Percentiles rank a stretch among this genome's conserved stretches.
Evolutionary conservation across 2,113 vertebrate species (phyloP).

Genomic region (Machaerirhynchus nigripectus): DNA sequence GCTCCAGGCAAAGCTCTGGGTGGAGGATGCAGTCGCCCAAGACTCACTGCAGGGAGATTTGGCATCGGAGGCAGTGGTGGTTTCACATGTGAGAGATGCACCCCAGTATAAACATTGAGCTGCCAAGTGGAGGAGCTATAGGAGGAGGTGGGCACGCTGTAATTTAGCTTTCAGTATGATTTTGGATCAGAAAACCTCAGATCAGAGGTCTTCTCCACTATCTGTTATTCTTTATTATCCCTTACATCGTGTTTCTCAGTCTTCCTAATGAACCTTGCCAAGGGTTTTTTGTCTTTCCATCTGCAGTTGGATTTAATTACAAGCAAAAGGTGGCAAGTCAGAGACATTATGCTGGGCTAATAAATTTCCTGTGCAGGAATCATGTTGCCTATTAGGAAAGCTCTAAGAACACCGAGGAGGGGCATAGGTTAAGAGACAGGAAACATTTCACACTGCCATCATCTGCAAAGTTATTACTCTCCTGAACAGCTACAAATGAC

Average conservation of each 20-base stretch:
- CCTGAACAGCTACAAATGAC: neutral
- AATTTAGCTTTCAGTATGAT: neutral
- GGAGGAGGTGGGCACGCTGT: neutral
- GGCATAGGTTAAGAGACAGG: neutral
- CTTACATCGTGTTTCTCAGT: neutral
- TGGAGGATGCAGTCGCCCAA: neutral
- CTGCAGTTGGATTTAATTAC: neutral
- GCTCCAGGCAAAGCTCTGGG: neutral
- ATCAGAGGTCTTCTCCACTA: neutral
- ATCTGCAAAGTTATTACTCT: neutral
- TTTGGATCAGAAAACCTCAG: neutral
- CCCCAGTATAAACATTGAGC: neutral
- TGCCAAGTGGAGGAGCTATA: neutral
- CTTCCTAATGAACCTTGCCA: neutral
- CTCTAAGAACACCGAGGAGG: neutral
- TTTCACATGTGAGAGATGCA: accelerated
- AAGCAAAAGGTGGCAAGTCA: neutral
- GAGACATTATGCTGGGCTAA: neutral
- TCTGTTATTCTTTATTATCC: neutral
- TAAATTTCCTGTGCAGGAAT: neutral
- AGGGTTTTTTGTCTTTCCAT: neutral
- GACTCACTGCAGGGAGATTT: neutral
- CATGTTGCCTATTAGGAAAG: neutral
- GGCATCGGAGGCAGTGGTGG: accelerated
- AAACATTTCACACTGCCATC: neutral